Percentiles rank a stretch among this genome's conserved stretches.
phyloP scores from a whole-genome alignment of 2,113 vertebrate species.

The Zosterops lateralis region DNA sequence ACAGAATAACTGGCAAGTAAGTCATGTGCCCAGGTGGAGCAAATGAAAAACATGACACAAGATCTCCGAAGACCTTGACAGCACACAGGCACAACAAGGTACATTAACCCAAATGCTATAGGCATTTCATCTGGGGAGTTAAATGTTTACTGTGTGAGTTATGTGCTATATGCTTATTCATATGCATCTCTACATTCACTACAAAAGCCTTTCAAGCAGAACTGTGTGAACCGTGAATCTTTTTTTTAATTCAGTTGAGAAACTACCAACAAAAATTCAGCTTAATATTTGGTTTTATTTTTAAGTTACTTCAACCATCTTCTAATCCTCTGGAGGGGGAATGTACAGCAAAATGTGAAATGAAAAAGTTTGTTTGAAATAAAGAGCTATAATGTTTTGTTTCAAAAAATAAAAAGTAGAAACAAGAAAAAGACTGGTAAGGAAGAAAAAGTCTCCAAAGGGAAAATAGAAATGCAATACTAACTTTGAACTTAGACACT shows the following conservation, averaged over 20 bases:
- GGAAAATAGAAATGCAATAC: background rate
- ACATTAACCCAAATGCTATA: background rate
- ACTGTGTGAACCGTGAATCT: background rate
- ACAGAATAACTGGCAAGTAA: conserved; percentile 2
- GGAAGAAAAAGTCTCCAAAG: conserved; percentile 8
- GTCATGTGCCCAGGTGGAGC: background rate
- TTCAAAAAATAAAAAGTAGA: background rate
- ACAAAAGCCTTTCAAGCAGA: background rate
- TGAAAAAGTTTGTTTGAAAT: conserved; percentile 32
- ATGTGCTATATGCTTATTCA: background rate
- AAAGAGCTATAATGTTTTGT: background rate
- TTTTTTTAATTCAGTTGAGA: background rate
- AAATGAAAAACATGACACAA: conserved; percentile 7
- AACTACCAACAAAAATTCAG: background rate
- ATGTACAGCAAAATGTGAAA: conserved; percentile 22
- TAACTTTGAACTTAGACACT: conserved; percentile 40
- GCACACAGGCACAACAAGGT: background rate
- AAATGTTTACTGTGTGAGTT: background rate
- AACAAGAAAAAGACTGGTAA: background rate
- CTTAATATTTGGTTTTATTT: conserved; percentile 44
- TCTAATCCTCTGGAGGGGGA: background rate
- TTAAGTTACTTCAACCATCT: conserved; percentile 19
- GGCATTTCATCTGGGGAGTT: background rate
- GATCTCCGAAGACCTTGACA: conserved; percentile 18
- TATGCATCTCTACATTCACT: background rate